Base-by-base conservation (phyloP, 2,888 invertebrate species). In the Argyresthia albistria region DNA sequence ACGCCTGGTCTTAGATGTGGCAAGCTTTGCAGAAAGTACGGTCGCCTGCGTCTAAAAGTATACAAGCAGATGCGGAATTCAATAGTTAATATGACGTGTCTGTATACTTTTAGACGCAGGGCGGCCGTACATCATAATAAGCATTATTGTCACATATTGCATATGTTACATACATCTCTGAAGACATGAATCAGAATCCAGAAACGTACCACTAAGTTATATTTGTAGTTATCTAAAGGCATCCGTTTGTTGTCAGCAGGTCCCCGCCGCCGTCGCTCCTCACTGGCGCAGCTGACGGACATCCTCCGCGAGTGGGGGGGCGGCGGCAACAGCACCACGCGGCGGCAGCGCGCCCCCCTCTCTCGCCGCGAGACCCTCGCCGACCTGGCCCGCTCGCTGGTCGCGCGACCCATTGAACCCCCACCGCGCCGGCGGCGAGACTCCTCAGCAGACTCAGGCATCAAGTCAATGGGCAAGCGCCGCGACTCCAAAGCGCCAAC, bases 251-350 rank as follows among this genome's bases (percentile, higher is more conserved):
- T 63, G n/a, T 4, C 58, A 82, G 91, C 91, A 53, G 86, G 89
- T 54, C 90, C 92, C 52, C 90, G 94, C 8, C 91, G 95, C 4
- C 91, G 96, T 14, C 92, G 96, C 53, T 95, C 95, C 58, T 96
- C 96, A 1, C 80, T 97, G 56, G 96, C 97, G 12, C 96, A 96
- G 76, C 88, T 96, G 56, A 96, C 96, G 55, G 97, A 97, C 75
- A 93, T 97, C 54, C 77, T 97, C 48, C 90, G 95, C 53, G 96
- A 96, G 88, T 96, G 95, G 96, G 93, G 96, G 57, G 91, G 92
- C 4, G 92, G 91, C 54, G 89, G 91, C 55, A 58, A 52, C 60
- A 58, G 52, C 78, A 66, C 74, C n/a, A 82, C 81, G 1, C 74
- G 86, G 4, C 87, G 90, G 37, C 88, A 89, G 57, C 81, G 90